Evolutionary conservation across 2,797 vertebrate genomes (phyloP).

Genomic region (Coregonus ussuriensis): DNA sequence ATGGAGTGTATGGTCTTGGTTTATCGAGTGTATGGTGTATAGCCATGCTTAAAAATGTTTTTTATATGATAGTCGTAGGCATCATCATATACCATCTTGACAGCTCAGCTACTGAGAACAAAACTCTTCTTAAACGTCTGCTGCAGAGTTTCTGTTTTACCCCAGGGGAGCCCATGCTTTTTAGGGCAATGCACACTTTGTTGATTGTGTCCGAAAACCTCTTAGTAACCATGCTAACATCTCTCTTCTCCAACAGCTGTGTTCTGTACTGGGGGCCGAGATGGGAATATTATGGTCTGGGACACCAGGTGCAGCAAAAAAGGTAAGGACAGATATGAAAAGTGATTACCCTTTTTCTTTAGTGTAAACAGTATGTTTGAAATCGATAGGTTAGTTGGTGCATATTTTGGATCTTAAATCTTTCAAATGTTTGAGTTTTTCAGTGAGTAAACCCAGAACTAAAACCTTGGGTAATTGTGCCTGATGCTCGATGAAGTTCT

Average conservation of each 20-base stretch:
- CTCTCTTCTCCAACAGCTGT: conserved; percentile 76
- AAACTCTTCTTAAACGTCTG: too few relatives aligned
- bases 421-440: too few relatives aligned
- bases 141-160: background rate
- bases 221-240: background rate
- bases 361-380: background rate
- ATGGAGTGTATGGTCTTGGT: background rate
- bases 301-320: conserved; percentile 96
- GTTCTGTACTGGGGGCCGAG: conserved; percentile 94
- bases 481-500: too few relatives aligned
- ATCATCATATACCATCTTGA: background rate
- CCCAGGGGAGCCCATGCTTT: background rate
- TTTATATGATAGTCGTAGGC: background rate
- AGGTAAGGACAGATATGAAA: conserved; percentile 74
- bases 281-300: conserved; percentile 98
- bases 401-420: too few relatives aligned
- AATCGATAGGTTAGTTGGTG: too few relatives aligned
- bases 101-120: background rate
- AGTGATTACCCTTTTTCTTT: background rate
- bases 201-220: background rate
- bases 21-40: background rate
- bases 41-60: background rate
- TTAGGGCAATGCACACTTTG: background rate
- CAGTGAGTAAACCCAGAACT: too few relatives aligned
- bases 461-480: too few relatives aligned